Percentiles rank a stretch among this genome's conserved stretches.
These are phyloP conservation scores for Melozone crissalis DNA, from an alignment of 2,113 vertebrate genomes.

Conservation along the genomic window DNA sequence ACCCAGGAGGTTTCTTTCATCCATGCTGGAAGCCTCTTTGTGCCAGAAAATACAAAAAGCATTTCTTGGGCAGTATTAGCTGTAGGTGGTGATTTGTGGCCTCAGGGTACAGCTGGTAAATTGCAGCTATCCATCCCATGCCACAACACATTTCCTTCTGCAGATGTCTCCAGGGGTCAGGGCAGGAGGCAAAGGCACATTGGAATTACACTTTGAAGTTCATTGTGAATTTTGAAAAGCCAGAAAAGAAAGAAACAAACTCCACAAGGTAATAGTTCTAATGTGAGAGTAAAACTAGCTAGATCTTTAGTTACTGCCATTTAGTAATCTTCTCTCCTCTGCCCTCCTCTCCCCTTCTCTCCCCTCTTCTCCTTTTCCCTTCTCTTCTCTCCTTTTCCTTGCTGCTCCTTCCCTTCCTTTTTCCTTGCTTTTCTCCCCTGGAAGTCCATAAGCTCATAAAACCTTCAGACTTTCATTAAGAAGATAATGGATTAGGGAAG, in stretches of 20 bases:
- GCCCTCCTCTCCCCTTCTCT: background rate
- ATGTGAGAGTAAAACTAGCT: background rate
- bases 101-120: background rate
- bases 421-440: background rate
- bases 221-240: background rate
- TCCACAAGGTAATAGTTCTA: background rate
- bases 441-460: background rate
- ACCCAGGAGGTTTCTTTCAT: background rate
- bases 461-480: background rate
- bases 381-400: too few relatives aligned
- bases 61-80: background rate
- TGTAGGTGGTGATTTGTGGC: background rate
- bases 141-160: background rate
- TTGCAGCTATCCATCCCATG: background rate
- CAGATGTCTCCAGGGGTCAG: background rate
- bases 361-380: background rate
- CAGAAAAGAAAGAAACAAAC: background rate
- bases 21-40: background rate
- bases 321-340: background rate
- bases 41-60: background rate
- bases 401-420: too few relatives aligned
- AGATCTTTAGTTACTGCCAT: background rate
- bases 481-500: background rate
- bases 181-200: background rate
- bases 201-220: background rate